These are phyloP conservation scores for Caenorhabditis afra DNA, from an alignment of 2,888 invertebrate genomes.

Conservation along the genomic window DNA sequence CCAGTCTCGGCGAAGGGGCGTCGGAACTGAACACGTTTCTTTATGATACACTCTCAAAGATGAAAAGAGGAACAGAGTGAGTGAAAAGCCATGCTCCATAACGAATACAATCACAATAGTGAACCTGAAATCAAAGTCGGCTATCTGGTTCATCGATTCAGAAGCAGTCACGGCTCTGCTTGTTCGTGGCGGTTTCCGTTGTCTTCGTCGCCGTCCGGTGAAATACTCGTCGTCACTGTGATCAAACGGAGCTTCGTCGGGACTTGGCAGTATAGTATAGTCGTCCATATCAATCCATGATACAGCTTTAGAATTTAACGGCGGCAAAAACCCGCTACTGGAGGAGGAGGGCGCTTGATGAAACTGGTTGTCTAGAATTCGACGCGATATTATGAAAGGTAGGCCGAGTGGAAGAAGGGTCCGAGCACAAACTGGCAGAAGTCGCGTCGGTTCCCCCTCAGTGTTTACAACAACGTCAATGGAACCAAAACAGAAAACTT, in stretches of 20 bases:
- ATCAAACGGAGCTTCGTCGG: conserved; percentile 66
- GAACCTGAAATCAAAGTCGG: conserved; percentile 62
- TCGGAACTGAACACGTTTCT: conserved; percentile 68
- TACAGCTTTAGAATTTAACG: conserved; percentile 59
- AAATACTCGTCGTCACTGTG: conserved; percentile 58
- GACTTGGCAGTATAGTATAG: conserved; percentile 63
- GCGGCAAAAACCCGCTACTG: conserved; percentile 59
- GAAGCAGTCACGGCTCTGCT: conserved; percentile 44
- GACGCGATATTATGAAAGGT: conserved; percentile 20
- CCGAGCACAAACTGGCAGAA: conserved; percentile 32
- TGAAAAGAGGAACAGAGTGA: not conserved
- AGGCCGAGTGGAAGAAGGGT: conserved; percentile 1
- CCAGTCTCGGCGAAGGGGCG: conserved; percentile 64
- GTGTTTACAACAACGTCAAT: conserved; percentile 40
- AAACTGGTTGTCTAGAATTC: conserved; percentile 48
- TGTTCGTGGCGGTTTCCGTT: conserved; percentile 28
- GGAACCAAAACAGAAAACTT: conserved; percentile 52
- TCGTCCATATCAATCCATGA: conserved; percentile 71
- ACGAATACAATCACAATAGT: conserved; percentile 10
- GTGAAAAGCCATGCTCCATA: not conserved
- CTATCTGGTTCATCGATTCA: conserved; percentile 60
- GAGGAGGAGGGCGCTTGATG: conserved; percentile 56
- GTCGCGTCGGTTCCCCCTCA: conserved; percentile 15
- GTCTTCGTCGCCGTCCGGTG: conserved; percentile 33
- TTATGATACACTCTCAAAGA: not conserved